phyloP scores from a whole-genome alignment of 2,888 invertebrate genomes.

The Nomada flava region DNA sequence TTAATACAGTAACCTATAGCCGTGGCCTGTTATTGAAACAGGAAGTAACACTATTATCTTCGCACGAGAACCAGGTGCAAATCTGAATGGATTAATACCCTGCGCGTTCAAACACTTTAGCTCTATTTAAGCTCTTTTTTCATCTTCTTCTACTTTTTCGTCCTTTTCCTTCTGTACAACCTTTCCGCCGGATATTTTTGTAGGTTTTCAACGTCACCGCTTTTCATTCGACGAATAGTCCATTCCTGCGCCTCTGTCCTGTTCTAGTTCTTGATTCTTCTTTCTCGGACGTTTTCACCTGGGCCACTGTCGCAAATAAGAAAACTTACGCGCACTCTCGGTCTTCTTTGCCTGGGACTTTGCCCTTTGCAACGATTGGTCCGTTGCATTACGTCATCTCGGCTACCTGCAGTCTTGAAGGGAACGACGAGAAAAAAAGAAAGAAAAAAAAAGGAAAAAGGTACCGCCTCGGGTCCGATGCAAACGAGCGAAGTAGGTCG shows the following conservation, averaged over 20 bases:
- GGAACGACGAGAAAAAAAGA: constrained; percentile 35
- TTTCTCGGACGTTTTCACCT: neutral
- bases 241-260: neutral
- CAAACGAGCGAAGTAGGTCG: constrained; percentile 66
- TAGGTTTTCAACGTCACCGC: neutral
- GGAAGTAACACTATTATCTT: neutral
- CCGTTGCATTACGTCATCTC: constrained; percentile 65
- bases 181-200: constrained; percentile 16
- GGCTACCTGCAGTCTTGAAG: constrained; percentile 62
- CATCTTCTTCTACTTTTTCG: constrained; percentile 6
- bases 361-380: constrained; percentile 66
- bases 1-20: neutral
- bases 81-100: constrained; percentile 5
- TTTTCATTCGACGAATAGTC: neutral
- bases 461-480: constrained; percentile 61
- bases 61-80: neutral
- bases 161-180: neutral
- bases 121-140: constrained; percentile 12
- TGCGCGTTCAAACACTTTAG: constrained; percentile 38
- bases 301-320: constrained; percentile 30
- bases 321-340: constrained; percentile 18
- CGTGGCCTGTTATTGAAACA: constrained; percentile 12
- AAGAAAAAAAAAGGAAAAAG: constrained; percentile 57
- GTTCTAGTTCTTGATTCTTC: neutral
- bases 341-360: constrained; percentile 51